phyloP scores from a whole-genome alignment of 1,140 invertebrate genomes.

The Mylabris phalerata region DNA sequence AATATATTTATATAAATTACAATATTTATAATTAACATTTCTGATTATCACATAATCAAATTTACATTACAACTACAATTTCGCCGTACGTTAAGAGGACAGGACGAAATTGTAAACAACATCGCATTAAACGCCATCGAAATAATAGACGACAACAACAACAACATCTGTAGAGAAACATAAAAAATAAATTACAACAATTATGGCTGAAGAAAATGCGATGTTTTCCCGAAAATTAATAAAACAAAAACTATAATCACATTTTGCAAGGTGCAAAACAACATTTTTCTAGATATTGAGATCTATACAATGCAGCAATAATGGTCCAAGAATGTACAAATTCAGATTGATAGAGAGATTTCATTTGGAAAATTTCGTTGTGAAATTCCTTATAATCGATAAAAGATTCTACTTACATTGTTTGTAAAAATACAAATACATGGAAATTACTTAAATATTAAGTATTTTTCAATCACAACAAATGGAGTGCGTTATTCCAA shows the following conservation, averaged over 20 bases:
- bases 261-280: conserved; percentile 13
- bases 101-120: too few relatives aligned
- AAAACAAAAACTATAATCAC: conserved; percentile 6
- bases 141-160: too few relatives aligned
- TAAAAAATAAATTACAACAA: too few relatives aligned
- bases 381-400: conserved; percentile 23
- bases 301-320: conserved; percentile 4
- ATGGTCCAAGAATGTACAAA: conserved; percentile 6
- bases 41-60: conserved; percentile 17
- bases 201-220: too few relatives aligned
- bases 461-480: conserved; percentile 34
- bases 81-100: too few relatives aligned
- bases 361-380: neutral
- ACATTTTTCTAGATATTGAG: conserved; percentile 10
- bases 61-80: neutral
- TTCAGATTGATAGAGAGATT: too few relatives aligned
- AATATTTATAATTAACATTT: conserved; percentile 9
- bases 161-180: too few relatives aligned
- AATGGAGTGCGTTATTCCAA: conserved; percentile 24
- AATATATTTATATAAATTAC: conserved; percentile 11
- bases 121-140: too few relatives aligned
- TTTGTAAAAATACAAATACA: conserved; percentile 40
- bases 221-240: too few relatives aligned
- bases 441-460: conserved; percentile 39
- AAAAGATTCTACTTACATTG: conserved; percentile 26